Evolutionary conservation across 2,797 vertebrate genomes (phyloP), one percentile per base, ranked within the genome.

Genomic region (Tragopan temminckii): DNA sequence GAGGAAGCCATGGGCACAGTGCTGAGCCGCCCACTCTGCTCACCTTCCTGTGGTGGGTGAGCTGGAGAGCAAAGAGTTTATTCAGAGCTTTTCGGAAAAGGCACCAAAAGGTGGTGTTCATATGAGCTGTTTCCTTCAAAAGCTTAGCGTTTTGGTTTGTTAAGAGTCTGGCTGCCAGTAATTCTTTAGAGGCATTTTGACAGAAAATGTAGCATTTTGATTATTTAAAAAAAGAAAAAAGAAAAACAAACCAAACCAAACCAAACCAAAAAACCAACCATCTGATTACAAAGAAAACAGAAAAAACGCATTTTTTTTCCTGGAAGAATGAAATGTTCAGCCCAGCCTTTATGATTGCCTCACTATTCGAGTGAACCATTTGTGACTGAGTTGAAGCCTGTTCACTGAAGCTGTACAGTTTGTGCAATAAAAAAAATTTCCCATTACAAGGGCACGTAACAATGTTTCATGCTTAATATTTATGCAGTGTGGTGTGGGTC

Each of bases 331-430:
- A 76, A 69, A 8, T 9, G 17, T 90, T 80, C 19, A 31, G 35
- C 52, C 5, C 23, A 38, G 21, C 13, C 52, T 38, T 59, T 69
- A 62, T 62, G 58, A 42, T 70, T 76, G 13, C 36, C 80, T 86
- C 71, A 52, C 84, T 89, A 24, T 90, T 86, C 74, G 21, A 21
- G 64, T 84, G 48, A 90, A 84, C 84, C 84, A 63, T 91, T 82
- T 83, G 61, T 61, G 40, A 71, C 53, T 61, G 69, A 80, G 27
- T 36, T 92, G 50, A 52, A 29, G 50, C 83, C 50, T 21, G 18
- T 88, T 88, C 33, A 25, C 21, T 90, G 67, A 55, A 62, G 42
- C 57, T 0, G 0, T 81, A 46, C 42, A 79, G 38, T 82, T 84
- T 87, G 29, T 16, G 2, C 33, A 77, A 20, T 70, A 74, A 81